phyloP scores from a whole-genome alignment of 2,888 invertebrate genomes.

The Drosophila buzzatii region DNA sequence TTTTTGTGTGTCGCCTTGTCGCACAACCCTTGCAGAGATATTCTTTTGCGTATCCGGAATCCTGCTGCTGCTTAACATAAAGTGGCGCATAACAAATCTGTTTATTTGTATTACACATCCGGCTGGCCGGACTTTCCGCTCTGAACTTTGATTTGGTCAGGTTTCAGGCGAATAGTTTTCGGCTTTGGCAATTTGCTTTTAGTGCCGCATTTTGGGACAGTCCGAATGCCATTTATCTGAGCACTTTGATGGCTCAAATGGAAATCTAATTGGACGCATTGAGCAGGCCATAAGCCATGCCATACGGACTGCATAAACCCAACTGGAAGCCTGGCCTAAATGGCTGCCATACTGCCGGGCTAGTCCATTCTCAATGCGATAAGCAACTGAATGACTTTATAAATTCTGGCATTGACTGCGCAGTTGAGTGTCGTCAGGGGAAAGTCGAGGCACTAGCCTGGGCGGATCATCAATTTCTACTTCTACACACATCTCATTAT shows the following conservation, averaged over 20 bases:
- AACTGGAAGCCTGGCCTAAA: constrained; percentile 40
- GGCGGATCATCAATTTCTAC: constrained; percentile 40
- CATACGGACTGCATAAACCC: background rate
- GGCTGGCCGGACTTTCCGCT: constrained; percentile 37
- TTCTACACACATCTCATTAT: constrained; percentile 22
- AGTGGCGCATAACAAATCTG: constrained; percentile 82
- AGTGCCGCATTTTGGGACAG: constrained; percentile 45
- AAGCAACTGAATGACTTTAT: constrained; percentile 29
- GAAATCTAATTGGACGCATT: constrained; percentile 75
- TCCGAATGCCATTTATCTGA: constrained; percentile 62
- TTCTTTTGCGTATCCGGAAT: constrained; percentile 18
- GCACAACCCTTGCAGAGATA: constrained; percentile 44
- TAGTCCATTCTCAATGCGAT: constrained; percentile 13
- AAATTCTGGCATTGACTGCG: constrained; percentile 15
- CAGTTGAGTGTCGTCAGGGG: background rate
- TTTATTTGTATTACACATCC: constrained; percentile 75
- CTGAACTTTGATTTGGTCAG: constrained; percentile 64
- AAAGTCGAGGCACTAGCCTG: background rate
- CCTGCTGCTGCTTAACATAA: constrained; percentile 70
- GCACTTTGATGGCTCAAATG: constrained; percentile 74
- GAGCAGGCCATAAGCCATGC: constrained; percentile 58
- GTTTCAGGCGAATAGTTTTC: constrained; percentile 50
- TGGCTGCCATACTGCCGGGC: constrained; percentile 27
- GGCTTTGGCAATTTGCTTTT: constrained; percentile 70
- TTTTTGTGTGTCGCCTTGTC: too few species aligned